A percentile compares a stretch with the other conserved stretches of the same genome.
phyloP scores from a whole-genome alignment of 2,797 vertebrate species.

The Tapirus indicus region DNA sequence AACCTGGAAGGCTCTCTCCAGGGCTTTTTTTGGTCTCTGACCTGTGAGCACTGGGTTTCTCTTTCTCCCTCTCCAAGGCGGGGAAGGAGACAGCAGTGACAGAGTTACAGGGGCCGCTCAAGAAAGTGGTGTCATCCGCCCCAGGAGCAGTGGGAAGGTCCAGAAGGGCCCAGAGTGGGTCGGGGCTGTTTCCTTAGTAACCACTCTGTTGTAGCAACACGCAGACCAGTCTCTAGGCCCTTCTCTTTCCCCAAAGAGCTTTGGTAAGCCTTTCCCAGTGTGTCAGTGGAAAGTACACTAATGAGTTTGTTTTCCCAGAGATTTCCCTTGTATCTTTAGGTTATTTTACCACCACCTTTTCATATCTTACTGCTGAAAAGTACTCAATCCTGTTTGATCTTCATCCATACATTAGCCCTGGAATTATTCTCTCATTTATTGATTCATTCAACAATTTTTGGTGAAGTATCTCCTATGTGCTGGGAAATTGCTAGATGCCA shows the following conservation, averaged over 20 bases:
- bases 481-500: not conserved
- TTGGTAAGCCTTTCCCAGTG: constrained; percentile 19
- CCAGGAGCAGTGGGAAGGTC: not conserved
- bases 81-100: not conserved
- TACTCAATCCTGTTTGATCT: not conserved
- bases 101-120: not conserved
- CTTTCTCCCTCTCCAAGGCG: not conserved
- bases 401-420: not conserved
- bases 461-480: not conserved
- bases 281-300: constrained; percentile 64
- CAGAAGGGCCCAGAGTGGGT: not conserved
- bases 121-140: not conserved
- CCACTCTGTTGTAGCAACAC: constrained; percentile 67
- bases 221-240: constrained; percentile 30
- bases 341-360: not conserved
- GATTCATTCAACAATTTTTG: not conserved
- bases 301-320: constrained; percentile 75
- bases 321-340: constrained; percentile 62
- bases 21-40: not conserved
- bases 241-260: constrained; percentile 16
- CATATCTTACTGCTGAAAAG: not conserved
- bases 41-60: not conserved
- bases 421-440: not conserved
- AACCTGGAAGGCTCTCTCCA: no score
- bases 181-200: not conserved